phyloP scores from a whole-genome alignment of 2,888 invertebrate genomes.

The Drosophila villosipedis region DNA sequence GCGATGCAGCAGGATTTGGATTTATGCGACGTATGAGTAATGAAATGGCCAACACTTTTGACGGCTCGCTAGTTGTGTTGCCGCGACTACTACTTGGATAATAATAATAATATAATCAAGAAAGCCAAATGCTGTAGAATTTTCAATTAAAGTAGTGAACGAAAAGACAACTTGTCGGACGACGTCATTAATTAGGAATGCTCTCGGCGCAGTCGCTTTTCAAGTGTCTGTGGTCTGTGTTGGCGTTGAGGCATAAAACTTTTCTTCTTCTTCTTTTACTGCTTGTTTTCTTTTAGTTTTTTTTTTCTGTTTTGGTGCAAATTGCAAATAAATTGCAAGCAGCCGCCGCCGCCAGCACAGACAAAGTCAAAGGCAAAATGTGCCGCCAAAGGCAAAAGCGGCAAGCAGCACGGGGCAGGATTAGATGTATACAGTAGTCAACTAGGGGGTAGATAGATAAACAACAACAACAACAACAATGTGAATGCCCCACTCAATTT shows the following conservation, averaged over 20 bases:
- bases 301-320: slow-evolving; percentile 61
- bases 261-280: slow-evolving; percentile 19
- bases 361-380: slow-evolving; percentile 51
- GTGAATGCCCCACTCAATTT: slow-evolving; percentile 57
- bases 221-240: slow-evolving; percentile 66
- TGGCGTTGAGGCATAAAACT: slow-evolving; percentile 71
- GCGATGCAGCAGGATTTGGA: slow-evolving; percentile 4
- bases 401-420: slow-evolving; percentile 16
- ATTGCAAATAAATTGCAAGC: slow-evolving; percentile 74
- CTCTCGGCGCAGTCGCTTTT: slow-evolving; percentile 67
- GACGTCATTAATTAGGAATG: slow-evolving; percentile 78
- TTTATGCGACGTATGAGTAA: slow-evolving; percentile 68
- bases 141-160: slow-evolving; percentile 55
- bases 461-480: slow-evolving; percentile 19
- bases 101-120: slow-evolving; percentile 1
- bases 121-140: slow-evolving; percentile 47
- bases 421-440: slow-evolving; percentile 26
- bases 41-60: slow-evolving; percentile 58
- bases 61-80: slow-evolving; percentile 38
- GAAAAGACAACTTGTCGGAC: slow-evolving; percentile 29
- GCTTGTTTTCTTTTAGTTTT: slow-evolving; percentile 24
- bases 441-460: slow-evolving; percentile 24
- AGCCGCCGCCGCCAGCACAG: slow-evolving; percentile 47
- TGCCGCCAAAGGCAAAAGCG: slow-evolving; percentile 41
- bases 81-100: slow-evolving; percentile 1